phyloP scores from a whole-genome alignment of 2,113 vertebrate species.

The Hystrix brachyura region DNA sequence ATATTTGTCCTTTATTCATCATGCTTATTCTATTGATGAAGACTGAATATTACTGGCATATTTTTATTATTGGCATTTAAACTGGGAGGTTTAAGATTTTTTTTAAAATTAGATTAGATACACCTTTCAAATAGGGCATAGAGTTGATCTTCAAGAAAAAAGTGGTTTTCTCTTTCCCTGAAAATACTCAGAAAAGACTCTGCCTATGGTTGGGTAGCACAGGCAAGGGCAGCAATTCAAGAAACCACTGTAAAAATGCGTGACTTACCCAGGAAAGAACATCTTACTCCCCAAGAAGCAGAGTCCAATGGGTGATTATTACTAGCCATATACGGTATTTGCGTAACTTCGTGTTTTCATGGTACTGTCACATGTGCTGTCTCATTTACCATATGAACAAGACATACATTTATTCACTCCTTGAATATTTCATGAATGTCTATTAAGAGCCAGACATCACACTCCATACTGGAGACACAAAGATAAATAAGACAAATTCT shows the following conservation, averaged over 20 bases:
- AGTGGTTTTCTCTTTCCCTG: neutral
- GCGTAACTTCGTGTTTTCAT: neutral
- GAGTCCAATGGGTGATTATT: neutral
- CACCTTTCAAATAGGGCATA: conserved; percentile 16
- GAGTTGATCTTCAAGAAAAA: conserved; percentile 44
- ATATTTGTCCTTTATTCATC: neutral
- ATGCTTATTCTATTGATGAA: conserved; percentile 60
- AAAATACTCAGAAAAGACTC: conserved; percentile 42
- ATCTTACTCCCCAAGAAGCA: neutral
- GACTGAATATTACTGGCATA: neutral
- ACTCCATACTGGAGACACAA: neutral
- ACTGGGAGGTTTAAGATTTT: neutral
- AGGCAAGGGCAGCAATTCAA: neutral
- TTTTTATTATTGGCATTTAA: conserved; percentile 9
- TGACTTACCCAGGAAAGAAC: neutral
- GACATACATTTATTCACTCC: neutral
- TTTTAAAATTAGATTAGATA: conserved; percentile 46
- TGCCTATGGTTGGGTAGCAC: neutral
- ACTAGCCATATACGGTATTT: neutral
- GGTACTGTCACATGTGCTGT: neutral
- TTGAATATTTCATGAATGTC: neutral
- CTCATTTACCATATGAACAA: neutral
- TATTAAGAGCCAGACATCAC: neutral
- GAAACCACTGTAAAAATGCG: conserved; percentile 18
- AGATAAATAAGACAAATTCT: conserved; percentile 3